Evolutionary conservation across 64 coral and sea anemone species (phyloP), one percentile per base, ranked within the genome.

Genomic region (Dendronephthya gigantea): DNA sequence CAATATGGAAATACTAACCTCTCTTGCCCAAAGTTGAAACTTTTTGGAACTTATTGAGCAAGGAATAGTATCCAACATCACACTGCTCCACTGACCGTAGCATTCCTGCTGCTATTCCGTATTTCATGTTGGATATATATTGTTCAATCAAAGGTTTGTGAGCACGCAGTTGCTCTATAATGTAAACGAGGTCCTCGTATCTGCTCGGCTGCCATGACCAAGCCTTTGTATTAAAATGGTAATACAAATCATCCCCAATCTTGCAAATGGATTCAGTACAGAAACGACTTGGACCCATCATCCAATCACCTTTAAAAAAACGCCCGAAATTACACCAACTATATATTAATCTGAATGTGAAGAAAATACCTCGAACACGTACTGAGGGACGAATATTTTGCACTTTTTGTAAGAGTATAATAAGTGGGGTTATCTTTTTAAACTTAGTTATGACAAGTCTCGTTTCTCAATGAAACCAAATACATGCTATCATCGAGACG

Each of bases 201-300:
- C 81, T 91, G 50, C 90, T 93, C 1, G 95, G 95, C 40, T 82
- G 82, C 25, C 91, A 90, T 22, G 92, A 92, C 51, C 79, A 89
- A 8, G 32, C 13, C 17, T 85, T 68, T 37, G 50, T 81, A 4
- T 41, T 98, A 30, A 98, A 98, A 58, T 93, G 95, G 38, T 55
- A 65, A 8, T 31, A 84, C 19, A 98, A 49, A 1, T 98, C 95
- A 55, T 16, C 65, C 0, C 95, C 95, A 9, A 93, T 87, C n/a
- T 36, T 51, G 55, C 95, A 98, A 50, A 98, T 91, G 0, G 92
- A 65, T 74, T 98, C 92, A 89, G 84, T 91, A 35, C 95, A 98
- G 47, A 98, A 98, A 15, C 88, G 82, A 34, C 90, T 98, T 0
- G 95, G 95, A 1, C 95, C 95, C 36, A 98, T 82, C 88, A 98